A percentile compares a stretch with the other conserved stretches of the same genome.
Evolutionary conservation across 2,888 invertebrate genomes (phyloP).

Genomic region (Melinopterus prodromus): DNA sequence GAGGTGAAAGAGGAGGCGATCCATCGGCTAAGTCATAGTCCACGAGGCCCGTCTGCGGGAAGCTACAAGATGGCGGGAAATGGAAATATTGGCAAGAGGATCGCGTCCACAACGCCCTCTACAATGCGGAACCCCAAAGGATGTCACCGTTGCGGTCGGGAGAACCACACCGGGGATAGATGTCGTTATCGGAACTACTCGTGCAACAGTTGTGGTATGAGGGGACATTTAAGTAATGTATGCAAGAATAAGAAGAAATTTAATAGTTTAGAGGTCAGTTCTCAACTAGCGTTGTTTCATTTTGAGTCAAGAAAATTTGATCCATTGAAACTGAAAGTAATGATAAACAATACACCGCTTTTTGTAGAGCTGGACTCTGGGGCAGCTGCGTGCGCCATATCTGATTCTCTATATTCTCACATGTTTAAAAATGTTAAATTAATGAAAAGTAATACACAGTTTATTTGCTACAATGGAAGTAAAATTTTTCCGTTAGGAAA

Average conservation of each 20-base stretch:
- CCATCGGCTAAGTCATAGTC: conserved; percentile 17
- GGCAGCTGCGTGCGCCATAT: conserved; percentile 20
- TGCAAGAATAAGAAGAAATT: conserved; percentile 31
- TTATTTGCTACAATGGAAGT: conserved; percentile 12
- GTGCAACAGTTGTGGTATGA: conserved; percentile 30
- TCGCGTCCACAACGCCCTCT: no score
- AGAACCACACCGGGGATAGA: conserved; percentile 28
- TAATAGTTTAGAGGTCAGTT: conserved; percentile 10
- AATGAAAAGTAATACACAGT: background rate
- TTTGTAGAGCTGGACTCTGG: conserved; percentile 13
- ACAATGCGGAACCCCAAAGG: background rate
- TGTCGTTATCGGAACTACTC: conserved; percentile 30
- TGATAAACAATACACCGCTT: no score
- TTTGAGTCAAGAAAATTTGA: conserved; percentile 8
- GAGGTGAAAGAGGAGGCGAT: conserved; percentile 24
- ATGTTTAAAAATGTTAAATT: conserved; percentile 14
- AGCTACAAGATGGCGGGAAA: background rate
- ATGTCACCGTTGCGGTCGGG: conserved; percentile 29
- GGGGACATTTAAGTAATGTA: conserved; percentile 31
- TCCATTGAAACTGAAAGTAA: no score
- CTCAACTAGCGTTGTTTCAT: conserved; percentile 21
- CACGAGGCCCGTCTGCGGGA: background rate
- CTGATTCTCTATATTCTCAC: conserved; percentile 19
- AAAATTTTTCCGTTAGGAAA: conserved; percentile 22
- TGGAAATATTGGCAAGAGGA: no score